Evolutionary conservation across 2,797 vertebrate species (phyloP).

Genomic region (Anisognathus igniventris): DNA sequence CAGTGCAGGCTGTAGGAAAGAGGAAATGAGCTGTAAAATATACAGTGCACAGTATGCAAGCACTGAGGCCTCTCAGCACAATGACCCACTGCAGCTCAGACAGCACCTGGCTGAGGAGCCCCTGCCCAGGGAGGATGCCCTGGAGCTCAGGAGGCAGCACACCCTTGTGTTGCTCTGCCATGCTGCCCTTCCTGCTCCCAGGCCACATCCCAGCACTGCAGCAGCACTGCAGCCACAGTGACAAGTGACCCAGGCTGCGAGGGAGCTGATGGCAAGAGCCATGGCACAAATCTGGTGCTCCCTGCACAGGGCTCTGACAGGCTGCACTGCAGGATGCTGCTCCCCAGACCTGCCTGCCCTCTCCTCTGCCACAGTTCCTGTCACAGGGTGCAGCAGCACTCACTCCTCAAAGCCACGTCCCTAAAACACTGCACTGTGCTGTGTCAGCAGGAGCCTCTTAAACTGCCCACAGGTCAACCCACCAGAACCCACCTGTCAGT

Average conservation of each 20-base stretch:
- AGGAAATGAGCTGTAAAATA: background rate
- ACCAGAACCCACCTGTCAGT: background rate
- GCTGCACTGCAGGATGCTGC: background rate
- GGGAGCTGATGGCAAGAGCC: accelerated
- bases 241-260: accelerated
- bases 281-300: accelerated
- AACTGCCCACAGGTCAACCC: background rate
- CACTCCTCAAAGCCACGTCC: accelerated
- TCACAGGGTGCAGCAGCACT: background rate
- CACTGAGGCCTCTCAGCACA: background rate
- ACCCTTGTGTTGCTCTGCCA: background rate
- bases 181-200: background rate
- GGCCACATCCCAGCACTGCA: accelerated
- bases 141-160: background rate
- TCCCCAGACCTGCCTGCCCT: background rate
- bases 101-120: background rate
- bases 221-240: background rate
- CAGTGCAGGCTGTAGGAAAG: background rate
- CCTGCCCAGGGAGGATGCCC: background rate
- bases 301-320: background rate
- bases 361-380: background rate
- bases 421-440: background rate
- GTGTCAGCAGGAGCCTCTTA: background rate
- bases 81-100: background rate
- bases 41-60: background rate